Percentiles rank a stretch among this genome's conserved stretches.
Conservation (phyloP, 2,888 invertebrate species). For the Watsonalla binaria region DNA sequence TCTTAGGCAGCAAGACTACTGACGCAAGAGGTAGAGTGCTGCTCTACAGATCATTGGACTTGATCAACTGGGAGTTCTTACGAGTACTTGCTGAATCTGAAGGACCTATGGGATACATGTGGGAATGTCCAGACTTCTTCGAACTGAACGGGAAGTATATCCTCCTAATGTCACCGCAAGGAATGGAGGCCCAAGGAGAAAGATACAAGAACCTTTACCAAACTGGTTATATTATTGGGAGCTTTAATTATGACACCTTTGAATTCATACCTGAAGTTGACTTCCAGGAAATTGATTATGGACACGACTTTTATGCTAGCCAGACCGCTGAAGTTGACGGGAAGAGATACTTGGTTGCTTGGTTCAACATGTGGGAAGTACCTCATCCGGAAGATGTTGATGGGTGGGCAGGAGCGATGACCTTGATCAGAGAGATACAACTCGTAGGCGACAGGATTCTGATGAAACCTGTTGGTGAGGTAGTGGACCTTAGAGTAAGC, state of each 20-base stretch:
- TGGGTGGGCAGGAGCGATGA: slow-evolving; percentile 69
- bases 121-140: slow-evolving; percentile 77
- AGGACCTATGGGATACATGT: slow-evolving; percentile 64
- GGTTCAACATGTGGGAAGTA: slow-evolving; percentile 71
- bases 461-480: slow-evolving; percentile 54
- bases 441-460: slow-evolving; percentile 46
- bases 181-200: slow-evolving; percentile 55
- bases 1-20: slow-evolving; percentile 58
- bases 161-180: slow-evolving; percentile 67
- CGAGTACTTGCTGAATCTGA: slow-evolving; percentile 55
- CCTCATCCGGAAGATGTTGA: slow-evolving; percentile 53
- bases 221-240: slow-evolving; percentile 66
- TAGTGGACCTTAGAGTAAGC: slow-evolving; percentile 40
- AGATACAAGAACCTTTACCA: slow-evolving; percentile 60
- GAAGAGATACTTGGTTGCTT: slow-evolving; percentile 54
- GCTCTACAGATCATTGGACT: slow-evolving; percentile 59
- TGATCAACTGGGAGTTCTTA: slow-evolving; percentile 60
- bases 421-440: slow-evolving; percentile 55
- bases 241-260: slow-evolving; percentile 59
- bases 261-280: slow-evolving; percentile 49
- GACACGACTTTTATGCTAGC: slow-evolving; percentile 72
- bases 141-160: slow-evolving; percentile 62
- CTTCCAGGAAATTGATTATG: slow-evolving; percentile 67
- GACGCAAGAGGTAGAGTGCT: slow-evolving; percentile 56
- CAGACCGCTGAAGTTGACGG: slow-evolving; percentile 58